A percentile compares a stretch with the other conserved stretches of the same genome.
Evolutionary conservation across 2,888 invertebrate genomes (phyloP).

Genomic region (Eupithecia subfuscata): DNA sequence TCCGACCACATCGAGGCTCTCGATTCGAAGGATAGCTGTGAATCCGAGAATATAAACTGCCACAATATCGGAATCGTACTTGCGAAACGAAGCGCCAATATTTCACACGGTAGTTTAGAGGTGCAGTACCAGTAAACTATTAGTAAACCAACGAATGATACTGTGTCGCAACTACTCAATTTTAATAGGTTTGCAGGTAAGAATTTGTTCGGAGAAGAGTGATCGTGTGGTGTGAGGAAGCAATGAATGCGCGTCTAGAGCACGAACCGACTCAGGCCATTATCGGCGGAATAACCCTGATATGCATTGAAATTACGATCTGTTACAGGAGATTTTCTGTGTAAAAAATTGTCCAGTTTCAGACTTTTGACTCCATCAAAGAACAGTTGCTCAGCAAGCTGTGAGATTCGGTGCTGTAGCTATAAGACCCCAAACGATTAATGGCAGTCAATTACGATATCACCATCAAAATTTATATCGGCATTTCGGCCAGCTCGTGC

Average conservation of each 20-base stretch:
- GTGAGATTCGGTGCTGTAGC: not conserved
- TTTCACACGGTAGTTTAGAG: constrained; percentile 32
- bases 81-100: constrained; percentile 23
- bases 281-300: constrained; percentile 3
- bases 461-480: constrained; percentile 22
- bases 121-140: constrained; percentile 6
- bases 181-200: not conserved
- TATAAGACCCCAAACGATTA: not conserved
- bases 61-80: constrained; percentile 27
- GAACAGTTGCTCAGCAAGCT: not conserved
- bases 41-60: constrained; percentile 21
- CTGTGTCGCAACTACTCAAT: not conserved
- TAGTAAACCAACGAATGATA: constrained; percentile 7
- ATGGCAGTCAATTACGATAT: constrained; percentile 6
- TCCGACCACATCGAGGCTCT: constrained; percentile 29
- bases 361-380: not conserved
- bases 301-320: constrained; percentile 9
- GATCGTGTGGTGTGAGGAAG: constrained; percentile 20
- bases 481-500: constrained; percentile 27
- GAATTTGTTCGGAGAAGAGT: not conserved
- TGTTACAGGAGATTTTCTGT: constrained; percentile 4
- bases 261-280: not conserved
- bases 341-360: too few relatives aligned
- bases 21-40: constrained; percentile 14
- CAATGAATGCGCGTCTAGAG: constrained; percentile 7